A percentile compares a stretch with the other conserved stretches of the same genome.
Conservation (phyloP, 2,797 vertebrate species). For the Neosilurus mollespiculum region DNA sequence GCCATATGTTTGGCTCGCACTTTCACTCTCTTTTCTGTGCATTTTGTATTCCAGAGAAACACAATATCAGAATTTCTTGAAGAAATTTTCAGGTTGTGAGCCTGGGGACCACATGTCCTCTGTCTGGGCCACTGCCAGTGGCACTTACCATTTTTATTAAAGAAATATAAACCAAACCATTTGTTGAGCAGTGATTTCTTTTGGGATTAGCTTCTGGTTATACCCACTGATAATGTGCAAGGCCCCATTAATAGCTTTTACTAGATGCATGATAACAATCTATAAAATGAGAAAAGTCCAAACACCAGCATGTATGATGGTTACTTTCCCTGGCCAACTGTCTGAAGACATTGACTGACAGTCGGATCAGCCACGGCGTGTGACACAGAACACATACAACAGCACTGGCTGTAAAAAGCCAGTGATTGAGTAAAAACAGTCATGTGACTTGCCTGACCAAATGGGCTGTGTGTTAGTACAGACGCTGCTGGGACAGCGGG, state of each 20-base stretch:
- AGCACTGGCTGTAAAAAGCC: slow-evolving; percentile 26
- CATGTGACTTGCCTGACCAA: slow-evolving; percentile 50
- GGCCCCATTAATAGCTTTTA: slow-evolving; percentile 44
- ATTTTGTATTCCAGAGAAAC: slow-evolving; percentile 18
- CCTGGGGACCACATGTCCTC: slow-evolving; percentile 22
- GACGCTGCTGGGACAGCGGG: slow-evolving; percentile 30
- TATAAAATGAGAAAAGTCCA: slow-evolving; percentile 32
- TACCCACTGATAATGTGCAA: slow-evolving; percentile 45
- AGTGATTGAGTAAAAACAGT: slow-evolving; percentile 25
- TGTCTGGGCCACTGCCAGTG: slow-evolving; percentile 41
- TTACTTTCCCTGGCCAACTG: slow-evolving; percentile 7
- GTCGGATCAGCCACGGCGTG: neutral
- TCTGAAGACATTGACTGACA: slow-evolving; percentile 32
- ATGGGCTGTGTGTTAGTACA: slow-evolving; percentile 51
- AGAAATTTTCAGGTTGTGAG: slow-evolving; percentile 13
- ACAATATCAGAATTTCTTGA: slow-evolving; percentile 29
- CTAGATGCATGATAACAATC: slow-evolving; percentile 25
- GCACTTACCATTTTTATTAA: slow-evolving; percentile 33
- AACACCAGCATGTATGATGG: slow-evolving; percentile 36
- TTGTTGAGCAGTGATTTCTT: slow-evolving; percentile 35
- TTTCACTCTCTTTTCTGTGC: slow-evolving; percentile 21
- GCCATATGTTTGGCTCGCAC: slow-evolving; percentile 54
- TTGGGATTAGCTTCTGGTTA: slow-evolving; percentile 27
- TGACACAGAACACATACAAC: slow-evolving; percentile 43
- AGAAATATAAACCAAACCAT: slow-evolving; percentile 16